These are phyloP conservation scores for Laterallus jamaicensis DNA, from an alignment of 2,113 vertebrate genomes.

Conservation along the genomic window DNA sequence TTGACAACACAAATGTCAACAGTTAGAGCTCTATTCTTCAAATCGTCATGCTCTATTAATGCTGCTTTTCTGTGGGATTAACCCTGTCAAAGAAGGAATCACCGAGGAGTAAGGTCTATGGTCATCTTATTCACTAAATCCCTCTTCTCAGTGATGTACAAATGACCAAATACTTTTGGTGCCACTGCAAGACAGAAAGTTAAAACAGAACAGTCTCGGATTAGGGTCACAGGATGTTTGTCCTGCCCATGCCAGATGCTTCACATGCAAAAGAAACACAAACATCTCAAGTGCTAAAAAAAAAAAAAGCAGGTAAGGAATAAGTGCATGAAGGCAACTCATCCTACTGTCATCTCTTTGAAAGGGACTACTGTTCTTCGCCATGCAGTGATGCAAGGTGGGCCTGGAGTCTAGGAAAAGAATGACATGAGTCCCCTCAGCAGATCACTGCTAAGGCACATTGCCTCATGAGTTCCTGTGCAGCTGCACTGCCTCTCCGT, in stretches of 20 bases:
- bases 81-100: conserved; percentile 72
- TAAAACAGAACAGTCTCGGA: conserved; percentile 53
- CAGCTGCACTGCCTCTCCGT: neutral
- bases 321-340: neutral
- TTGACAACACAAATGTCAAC: conserved; percentile 77
- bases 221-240: neutral
- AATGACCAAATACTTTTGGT: conserved; percentile 68
- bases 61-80: conserved; percentile 76
- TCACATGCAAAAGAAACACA: neutral
- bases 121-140: conserved; percentile 74
- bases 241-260: conserved; percentile 6
- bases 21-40: conserved; percentile 74
- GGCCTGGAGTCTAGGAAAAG: neutral
- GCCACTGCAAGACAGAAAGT: conserved; percentile 52
- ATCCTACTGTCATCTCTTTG: neutral
- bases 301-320: neutral
- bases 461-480: fast-evolving
- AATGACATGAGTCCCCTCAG: neutral
- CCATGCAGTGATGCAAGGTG: neutral
- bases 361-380: neutral
- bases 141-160: conserved; percentile 71
- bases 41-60: conserved; percentile 74
- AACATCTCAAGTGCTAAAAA: neutral
- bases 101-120: conserved; percentile 71
- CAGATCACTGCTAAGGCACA: neutral